Base-by-base conservation (phyloP, 1,140 invertebrate genomes). In the Anastrepha obliqua region DNA sequence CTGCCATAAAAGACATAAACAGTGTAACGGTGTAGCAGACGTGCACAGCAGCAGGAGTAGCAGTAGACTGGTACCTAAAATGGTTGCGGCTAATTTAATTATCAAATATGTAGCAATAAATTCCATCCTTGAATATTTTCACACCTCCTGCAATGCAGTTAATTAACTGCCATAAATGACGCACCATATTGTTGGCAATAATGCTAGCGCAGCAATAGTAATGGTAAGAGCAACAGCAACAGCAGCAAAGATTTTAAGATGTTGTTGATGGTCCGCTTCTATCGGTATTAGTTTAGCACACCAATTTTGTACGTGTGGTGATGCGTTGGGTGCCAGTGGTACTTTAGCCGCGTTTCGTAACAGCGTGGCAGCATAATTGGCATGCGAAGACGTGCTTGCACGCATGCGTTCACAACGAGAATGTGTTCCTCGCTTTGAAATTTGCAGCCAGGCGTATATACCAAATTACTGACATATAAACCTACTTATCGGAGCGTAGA, bases 81-180 rank as follows among this genome's bases (percentile, higher is more conserved):
- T 55, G 74, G 74, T 20, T 20, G 47, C n/a, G 15, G n/a, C 74
- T 81, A 81, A 81, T 81, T 81, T 81, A 81, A 81, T 81, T 81
- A 81, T 81, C 74, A 55, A 81, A 81, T 81, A 81, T 81, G 74
- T 81, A 55, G 47, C 47, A 81, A 81, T 81, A 81, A 81, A 81
- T 81, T 81, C 74, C 74, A 81, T 20, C 51, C 47, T 51, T 55
- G 47, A n/a, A 55, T 81, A 81, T 55, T 81, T 81, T 81, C 74
- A 81, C 74, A 81, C 74, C 74, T 81, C 74, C 44, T 81, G 74
- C 74, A 81, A 81, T 81, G 44, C 74, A 42, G 74, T 81, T 81
- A 81, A 81, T 81, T 81, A 55, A 81, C 47, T 55, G 47, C 74
- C 74, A 81, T 81, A 81, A 81, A 81, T 81, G 74, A 55, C 74